Percentiles rank a stretch among this genome's conserved stretches.
These are phyloP conservation scores for Cyanistes caeruleus DNA, from an alignment of 2,113 vertebrate genomes.

Conservation along the genomic window DNA sequence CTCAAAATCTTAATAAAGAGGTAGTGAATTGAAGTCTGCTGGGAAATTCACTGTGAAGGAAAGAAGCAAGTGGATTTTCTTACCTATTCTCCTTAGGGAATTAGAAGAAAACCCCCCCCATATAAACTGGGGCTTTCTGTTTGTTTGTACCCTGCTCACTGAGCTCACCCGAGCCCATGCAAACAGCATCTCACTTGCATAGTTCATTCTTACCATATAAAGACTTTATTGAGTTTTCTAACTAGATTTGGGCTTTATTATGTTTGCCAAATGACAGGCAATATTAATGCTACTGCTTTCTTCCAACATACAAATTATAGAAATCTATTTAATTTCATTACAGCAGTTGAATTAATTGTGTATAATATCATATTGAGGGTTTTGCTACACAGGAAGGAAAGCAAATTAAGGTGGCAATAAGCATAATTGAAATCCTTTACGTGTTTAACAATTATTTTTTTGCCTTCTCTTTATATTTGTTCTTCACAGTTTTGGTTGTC, in stretches of 20 bases:
- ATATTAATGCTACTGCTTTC: neutral
- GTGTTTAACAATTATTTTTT: slow-evolving; percentile 7
- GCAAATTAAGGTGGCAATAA: slow-evolving; percentile 49
- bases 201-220: neutral
- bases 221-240: slow-evolving; percentile 31
- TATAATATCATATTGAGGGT: neutral
- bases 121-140: neutral
- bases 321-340: slow-evolving; percentile 60
- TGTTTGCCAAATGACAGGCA: neutral
- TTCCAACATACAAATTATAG: slow-evolving; percentile 15
- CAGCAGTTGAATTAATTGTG: slow-evolving; percentile 47
- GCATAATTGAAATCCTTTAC: slow-evolving; percentile 34
- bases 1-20: neutral
- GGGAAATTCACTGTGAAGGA: neutral
- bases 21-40: neutral
- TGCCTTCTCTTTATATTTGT: neutral
- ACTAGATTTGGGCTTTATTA: slow-evolving; percentile 35
- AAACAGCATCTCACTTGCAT: neutral
- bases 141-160: neutral
- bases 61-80: neutral
- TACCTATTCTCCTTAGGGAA: neutral
- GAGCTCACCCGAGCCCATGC: neutral
- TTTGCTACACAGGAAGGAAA: neutral
- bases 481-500: slow-evolving; percentile 26
- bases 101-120: neutral